phyloP scores from a whole-genome alignment of 2,888 invertebrate species.

The Agrilus cyanescens region DNA sequence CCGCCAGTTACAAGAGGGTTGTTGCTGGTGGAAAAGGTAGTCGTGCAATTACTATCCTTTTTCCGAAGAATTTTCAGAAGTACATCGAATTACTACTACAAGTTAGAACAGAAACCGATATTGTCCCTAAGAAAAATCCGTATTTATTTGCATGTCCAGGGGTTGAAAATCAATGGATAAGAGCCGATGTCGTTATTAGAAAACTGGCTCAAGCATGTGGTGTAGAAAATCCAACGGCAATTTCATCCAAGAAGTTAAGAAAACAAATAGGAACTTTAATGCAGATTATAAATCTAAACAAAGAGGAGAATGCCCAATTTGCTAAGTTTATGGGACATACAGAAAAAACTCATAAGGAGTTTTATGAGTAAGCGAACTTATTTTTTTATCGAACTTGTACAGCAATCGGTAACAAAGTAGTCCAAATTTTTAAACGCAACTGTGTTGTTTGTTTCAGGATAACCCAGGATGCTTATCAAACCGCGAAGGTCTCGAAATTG shows the following conservation, averaged over 20 bases:
- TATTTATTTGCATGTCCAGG: slow-evolving; percentile 9
- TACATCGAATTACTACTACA: slow-evolving; percentile 8
- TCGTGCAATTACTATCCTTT: slow-evolving; percentile 8
- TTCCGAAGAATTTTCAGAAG: slow-evolving; percentile 8
- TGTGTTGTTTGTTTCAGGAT: too few species aligned
- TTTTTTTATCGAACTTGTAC: too few species aligned
- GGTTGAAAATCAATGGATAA: slow-evolving; percentile 4
- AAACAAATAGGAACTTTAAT: slow-evolving; percentile 10
- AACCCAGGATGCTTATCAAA: too few species aligned
- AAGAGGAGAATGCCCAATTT: slow-evolving; percentile 6
- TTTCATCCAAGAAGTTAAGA: slow-evolving; percentile 6
- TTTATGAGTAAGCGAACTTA: too few species aligned
- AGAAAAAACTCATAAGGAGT: too few species aligned
- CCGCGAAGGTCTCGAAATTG: background rate
- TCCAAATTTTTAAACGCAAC: too few species aligned
- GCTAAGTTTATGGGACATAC: too few species aligned
- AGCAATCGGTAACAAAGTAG: too few species aligned
- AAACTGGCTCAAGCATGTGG: slow-evolving; percentile 6
- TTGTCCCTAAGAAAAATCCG: slow-evolving; percentile 5
- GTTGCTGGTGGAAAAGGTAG: slow-evolving; percentile 9
- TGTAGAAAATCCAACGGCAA: slow-evolving; percentile 6
- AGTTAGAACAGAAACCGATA: slow-evolving; percentile 3
- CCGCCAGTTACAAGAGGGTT: slow-evolving; percentile 4
- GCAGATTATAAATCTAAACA: slow-evolving; percentile 7
- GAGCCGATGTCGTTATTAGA: slow-evolving; percentile 7